Conservation (phyloP, 2,888 invertebrate species). For the Celastrina argiolus region DNA sequence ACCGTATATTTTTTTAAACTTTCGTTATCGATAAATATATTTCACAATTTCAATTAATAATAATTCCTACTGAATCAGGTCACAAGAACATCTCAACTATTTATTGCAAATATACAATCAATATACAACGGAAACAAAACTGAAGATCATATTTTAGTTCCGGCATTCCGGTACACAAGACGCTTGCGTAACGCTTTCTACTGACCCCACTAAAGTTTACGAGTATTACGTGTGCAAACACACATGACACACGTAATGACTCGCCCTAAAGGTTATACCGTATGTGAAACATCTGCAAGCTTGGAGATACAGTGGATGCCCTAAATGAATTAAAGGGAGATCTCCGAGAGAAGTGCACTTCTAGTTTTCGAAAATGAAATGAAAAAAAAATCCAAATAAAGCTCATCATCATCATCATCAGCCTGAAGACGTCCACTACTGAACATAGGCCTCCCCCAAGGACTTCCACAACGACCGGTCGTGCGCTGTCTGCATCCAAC, state of each 20-base stretch:
- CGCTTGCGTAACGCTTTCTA: slow-evolving; percentile 15
- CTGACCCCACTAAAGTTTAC: background rate
- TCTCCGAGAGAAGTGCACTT: too few relatives aligned
- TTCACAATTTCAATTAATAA: background rate
- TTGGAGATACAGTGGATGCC: too few relatives aligned
- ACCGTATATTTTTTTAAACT: too few relatives aligned
- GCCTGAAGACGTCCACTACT: too few relatives aligned
- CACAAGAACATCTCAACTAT: background rate
- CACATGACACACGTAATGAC: background rate
- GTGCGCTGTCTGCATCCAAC: too few relatives aligned
- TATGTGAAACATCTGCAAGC: background rate
- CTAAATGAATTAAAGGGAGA: too few relatives aligned
- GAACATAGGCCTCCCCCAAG: too few relatives aligned
- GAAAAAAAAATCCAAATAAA: too few relatives aligned
- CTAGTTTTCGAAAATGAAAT: too few relatives aligned
- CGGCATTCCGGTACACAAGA: slow-evolving; percentile 3
- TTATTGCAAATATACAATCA: background rate
- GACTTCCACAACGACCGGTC: too few relatives aligned
- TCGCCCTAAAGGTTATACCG: background rate
- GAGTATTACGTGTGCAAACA: slow-evolving; percentile 18
- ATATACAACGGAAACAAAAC: background rate
- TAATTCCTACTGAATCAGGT: background rate
- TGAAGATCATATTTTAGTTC: background rate
- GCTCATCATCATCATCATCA: too few relatives aligned
- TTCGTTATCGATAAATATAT: too few relatives aligned